These are phyloP conservation scores for Avahi laniger DNA, from an alignment of 2,797 vertebrate species.

Conservation along the genomic window DNA sequence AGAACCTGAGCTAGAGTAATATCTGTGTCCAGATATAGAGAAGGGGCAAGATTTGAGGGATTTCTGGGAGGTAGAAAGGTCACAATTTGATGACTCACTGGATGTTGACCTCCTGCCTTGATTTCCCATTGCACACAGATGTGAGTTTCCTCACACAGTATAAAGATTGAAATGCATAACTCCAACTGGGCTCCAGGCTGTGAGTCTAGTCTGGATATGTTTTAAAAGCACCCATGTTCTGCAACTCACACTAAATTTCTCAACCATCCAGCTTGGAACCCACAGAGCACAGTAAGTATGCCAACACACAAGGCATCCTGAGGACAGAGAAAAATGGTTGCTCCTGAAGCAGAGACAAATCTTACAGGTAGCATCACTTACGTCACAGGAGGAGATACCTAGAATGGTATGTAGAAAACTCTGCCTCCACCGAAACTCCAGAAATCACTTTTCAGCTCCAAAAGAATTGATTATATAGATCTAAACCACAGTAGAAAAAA, in stretches of 20 bases:
- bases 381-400: neutral
- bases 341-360: neutral
- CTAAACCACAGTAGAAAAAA: neutral
- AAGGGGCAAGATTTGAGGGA: neutral
- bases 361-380: neutral
- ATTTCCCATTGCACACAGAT: neutral
- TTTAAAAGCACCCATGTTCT: neutral
- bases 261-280: neutral
- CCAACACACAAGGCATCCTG: neutral
- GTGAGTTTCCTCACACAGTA: accelerated
- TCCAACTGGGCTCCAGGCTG: neutral
- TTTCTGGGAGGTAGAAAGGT: neutral
- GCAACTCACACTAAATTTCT: neutral
- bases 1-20: neutral
- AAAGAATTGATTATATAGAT: neutral
- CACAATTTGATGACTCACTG: neutral
- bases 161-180: neutral
- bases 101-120: neutral
- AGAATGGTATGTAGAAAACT: neutral
- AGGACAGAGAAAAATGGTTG: neutral
- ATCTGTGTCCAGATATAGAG: neutral
- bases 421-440: neutral
- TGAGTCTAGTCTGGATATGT: neutral
- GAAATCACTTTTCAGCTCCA: neutral
- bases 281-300: neutral